Evolutionary conservation across 2,888 invertebrate genomes (phyloP).

Genomic region (Euspilapteryx auroguttella): DNA sequence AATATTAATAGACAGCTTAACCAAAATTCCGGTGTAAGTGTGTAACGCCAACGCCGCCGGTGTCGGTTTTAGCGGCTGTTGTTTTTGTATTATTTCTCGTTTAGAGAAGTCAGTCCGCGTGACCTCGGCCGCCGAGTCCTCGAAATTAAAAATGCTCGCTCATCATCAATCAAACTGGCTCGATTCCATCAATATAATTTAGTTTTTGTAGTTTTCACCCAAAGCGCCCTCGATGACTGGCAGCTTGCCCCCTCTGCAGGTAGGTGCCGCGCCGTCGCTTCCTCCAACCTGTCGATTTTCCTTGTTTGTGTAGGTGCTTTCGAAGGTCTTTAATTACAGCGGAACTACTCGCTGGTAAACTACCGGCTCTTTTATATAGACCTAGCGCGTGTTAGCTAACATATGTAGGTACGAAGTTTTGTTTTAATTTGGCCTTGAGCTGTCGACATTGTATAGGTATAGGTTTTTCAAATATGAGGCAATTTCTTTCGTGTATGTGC

Average conservation of each 20-base stretch:
- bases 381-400: too few relatives aligned
- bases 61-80: conserved; percentile 9
- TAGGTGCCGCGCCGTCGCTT: conserved; percentile 33
- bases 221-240: conserved; percentile 52
- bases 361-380: too few relatives aligned
- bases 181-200: conserved; percentile 61
- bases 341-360: too few relatives aligned
- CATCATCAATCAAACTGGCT: conserved; percentile 58
- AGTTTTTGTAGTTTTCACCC: conserved; percentile 57
- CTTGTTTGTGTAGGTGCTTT: conserved; percentile 1
- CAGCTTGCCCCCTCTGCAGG: conserved; percentile 26
- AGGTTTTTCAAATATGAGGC: too few relatives aligned
- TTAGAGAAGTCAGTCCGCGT: conserved; percentile 19
- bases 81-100: conserved; percentile 1
- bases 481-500: too few relatives aligned
- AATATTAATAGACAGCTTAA: conserved; percentile 36
- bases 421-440: too few relatives aligned
- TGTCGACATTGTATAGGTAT: too few relatives aligned
- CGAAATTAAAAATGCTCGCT: conserved; percentile 57
- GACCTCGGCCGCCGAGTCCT: conserved; percentile 36
- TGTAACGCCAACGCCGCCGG: conserved; percentile 12
- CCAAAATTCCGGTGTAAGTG: conserved; percentile 19
- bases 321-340: not conserved
- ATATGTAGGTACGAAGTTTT: too few relatives aligned
- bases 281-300: conserved; percentile 9